A percentile compares a stretch with the other conserved stretches of the same genome.
These are phyloP conservation scores for Achatina immaculata DNA, from an alignment of 1,140 invertebrate genomes.

Conservation along the genomic window DNA sequence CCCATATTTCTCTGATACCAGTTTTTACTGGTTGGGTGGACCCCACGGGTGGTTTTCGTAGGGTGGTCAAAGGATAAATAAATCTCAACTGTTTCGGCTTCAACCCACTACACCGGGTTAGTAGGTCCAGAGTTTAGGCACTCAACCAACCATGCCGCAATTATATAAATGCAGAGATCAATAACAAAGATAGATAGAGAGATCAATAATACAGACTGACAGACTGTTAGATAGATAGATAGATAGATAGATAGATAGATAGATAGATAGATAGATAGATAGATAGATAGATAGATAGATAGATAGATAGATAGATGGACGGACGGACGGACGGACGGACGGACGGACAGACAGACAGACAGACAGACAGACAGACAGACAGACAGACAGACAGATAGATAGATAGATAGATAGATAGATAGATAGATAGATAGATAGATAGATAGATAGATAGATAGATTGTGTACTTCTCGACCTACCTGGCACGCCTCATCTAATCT, in stretches of 20 bases:
- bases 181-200: neutral
- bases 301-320: slow-evolving; percentile 16
- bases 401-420: slow-evolving; percentile 15
- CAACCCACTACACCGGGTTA: no score
- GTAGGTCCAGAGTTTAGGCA: no score
- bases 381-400: neutral
- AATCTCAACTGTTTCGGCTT: no score
- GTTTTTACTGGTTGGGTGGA: no score
- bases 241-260: slow-evolving; percentile 5
- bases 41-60: no score
- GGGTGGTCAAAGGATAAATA: no score
- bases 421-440: slow-evolving; percentile 30
- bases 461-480: no score
- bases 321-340: neutral
- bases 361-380: slow-evolving; percentile 18
- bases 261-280: neutral
- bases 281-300: neutral
- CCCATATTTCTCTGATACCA: no score
- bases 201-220: no score
- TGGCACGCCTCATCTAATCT: no score
- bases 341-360: slow-evolving; percentile 27
- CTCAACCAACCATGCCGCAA: no score
- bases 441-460: slow-evolving; percentile 5
- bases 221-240: neutral
- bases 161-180: no score